Conservation (phyloP, 2,113 vertebrate genomes). For the Saguinus imperator region DNA sequence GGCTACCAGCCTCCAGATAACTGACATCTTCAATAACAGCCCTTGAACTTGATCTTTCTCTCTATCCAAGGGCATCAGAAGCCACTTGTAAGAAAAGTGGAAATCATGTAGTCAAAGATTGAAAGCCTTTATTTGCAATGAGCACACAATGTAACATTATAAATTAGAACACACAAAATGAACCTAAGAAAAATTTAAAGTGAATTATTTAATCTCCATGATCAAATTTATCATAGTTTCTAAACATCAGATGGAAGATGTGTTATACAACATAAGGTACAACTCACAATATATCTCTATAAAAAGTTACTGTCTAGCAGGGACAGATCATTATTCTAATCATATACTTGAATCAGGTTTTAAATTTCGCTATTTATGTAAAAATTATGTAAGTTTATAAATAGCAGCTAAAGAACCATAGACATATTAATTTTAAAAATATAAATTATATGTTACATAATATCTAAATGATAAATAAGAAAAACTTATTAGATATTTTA, state of each 20-base stretch:
- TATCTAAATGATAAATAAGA: neutral
- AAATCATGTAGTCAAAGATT: neutral
- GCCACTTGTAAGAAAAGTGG: neutral
- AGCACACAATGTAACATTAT: neutral
- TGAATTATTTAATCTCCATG: neutral
- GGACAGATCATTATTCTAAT: neutral
- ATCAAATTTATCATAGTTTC: neutral
- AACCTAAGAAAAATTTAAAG: neutral
- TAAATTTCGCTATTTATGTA: neutral
- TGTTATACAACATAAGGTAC: neutral
- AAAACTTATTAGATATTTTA: neutral
- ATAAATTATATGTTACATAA: neutral
- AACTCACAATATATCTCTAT: neutral
- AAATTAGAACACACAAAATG: neutral
- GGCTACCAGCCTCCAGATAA: neutral
- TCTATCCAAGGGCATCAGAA: neutral
- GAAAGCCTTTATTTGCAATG: neutral
- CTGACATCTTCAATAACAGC: slow-evolving; percentile 12
- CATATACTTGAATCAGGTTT: neutral
- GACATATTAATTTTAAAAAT: neutral
- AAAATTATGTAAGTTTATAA: neutral
- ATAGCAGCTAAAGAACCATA: neutral
- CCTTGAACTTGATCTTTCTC: neutral
- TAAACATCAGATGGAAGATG: neutral
- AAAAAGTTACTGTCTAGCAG: neutral